Evolutionary conservation across 2,888 invertebrate species (phyloP).

Genomic region (Erannis defoliaria): DNA sequence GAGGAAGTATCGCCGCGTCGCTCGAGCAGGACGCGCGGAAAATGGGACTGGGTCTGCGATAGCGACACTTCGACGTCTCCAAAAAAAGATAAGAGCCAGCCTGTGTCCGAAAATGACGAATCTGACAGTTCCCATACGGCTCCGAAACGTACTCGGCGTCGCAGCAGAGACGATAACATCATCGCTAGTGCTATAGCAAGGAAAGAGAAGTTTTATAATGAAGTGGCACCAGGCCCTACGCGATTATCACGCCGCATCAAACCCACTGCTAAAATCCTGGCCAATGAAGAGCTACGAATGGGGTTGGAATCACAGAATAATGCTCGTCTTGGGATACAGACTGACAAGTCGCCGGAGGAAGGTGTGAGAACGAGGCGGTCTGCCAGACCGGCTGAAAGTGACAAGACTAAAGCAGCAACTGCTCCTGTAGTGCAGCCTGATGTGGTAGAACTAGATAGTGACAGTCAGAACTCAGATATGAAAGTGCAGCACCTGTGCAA

Average conservation of each 20-base stretch:
- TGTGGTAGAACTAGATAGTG: conserved; percentile 55
- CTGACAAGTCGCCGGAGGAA: conserved; percentile 70
- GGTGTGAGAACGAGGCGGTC: conserved; percentile 73
- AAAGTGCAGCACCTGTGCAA: conserved; percentile 86
- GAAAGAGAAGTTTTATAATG: conserved; percentile 90
- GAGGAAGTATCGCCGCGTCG: conserved; percentile 72
- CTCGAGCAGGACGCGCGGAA: conserved; percentile 68
- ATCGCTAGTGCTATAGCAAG: conserved; percentile 90
- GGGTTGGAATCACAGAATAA: conserved; percentile 87
- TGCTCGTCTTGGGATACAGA: conserved; percentile 78
- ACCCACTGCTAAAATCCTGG: conserved; percentile 89
- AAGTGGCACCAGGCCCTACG: conserved; percentile 64
- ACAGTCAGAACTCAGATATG: conserved; percentile 82
- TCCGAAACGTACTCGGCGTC: conserved; percentile 88
- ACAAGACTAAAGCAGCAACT: conserved; percentile 45
- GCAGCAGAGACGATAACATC: conserved; percentile 89
- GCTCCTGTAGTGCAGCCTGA: conserved; percentile 41
- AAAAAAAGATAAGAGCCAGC: conserved; percentile 65
- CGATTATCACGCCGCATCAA: conserved; percentile 86
- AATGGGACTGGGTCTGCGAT: conserved; percentile 76
- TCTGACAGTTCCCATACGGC: conserved; percentile 70
- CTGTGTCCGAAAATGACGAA: conserved; percentile 75
- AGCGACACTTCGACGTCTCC: conserved; percentile 61
- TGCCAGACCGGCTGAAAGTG: conserved; percentile 56
- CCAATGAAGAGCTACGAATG: conserved; percentile 88